Base-by-base conservation (phyloP, 2,888 invertebrate species). In the Rhimphoctona megacephalus region DNA sequence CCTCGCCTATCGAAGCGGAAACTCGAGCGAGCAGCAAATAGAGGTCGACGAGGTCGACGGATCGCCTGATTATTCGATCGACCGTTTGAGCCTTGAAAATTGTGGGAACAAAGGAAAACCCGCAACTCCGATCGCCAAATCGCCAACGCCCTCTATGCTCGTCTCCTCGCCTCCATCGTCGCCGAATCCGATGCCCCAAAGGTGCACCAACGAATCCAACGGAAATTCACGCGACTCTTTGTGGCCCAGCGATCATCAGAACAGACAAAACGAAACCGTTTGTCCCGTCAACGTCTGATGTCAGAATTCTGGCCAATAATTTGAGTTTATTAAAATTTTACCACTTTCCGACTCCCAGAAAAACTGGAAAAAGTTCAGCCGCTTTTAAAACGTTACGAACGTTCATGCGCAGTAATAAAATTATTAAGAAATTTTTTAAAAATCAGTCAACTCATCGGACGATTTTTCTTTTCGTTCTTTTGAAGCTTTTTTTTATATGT, bases 221-320 rank as follows among this genome's bases (percentile, higher is more conserved):
- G 83, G 49, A 0, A 83, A 66, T 43, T 49, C 52, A 0, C 96
- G 96, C 95, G 96, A 96, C 89, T 36, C 72, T 19, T 3, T 49
- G 52, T 52, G 97, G 96, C 96, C 96, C 87, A 96, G 96, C 89
- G 96, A 96, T 0, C 92, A 96, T 1, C 93, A 93, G 61, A 91
- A 92, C n/a, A 89, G 91, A n/a, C 14, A 57, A 11, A 70, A 1
- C 80, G 93, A 94, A 66, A 92, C 91, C 36, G 91, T 92, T 69
- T 92, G 93, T 67, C 93, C 92, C 2, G 92, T 94, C 14, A 94
- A 94, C 78, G 94, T 94, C 9, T 85, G 36, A 73, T 64, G 8
- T 8, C 39, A 7, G 39, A 36, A 36, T 36, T 36, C 36, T 36
- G n/a, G n/a, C n/a, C n/a, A n/a, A n/a, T n/a, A n/a, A n/a, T n/a